A percentile compares a stretch with the other conserved stretches of the same genome.
Conservation (phyloP, 2,797 vertebrate species). For the Lindbergichthys nudifrons region DNA sequence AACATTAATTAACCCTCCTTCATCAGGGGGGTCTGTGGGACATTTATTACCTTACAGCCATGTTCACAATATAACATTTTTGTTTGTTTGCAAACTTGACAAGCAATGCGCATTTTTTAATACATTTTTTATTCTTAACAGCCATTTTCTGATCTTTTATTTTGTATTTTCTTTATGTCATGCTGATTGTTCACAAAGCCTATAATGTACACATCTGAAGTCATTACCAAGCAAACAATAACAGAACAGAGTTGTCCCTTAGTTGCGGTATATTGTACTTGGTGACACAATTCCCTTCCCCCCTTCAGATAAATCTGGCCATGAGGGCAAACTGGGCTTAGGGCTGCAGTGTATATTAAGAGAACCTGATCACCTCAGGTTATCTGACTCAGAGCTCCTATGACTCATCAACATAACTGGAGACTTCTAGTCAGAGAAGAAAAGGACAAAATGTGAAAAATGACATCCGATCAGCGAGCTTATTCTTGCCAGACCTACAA, state of each 20-base stretch:
- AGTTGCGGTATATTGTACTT: background rate
- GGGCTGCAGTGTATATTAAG: slow-evolving; percentile 16
- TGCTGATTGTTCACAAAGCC: background rate
- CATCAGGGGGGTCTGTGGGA: too few relatives aligned
- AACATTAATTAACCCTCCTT: too few relatives aligned
- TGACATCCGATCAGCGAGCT: slow-evolving; percentile 34
- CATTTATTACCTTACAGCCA: too few relatives aligned
- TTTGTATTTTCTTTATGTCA: background rate
- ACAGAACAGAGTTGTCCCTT: background rate
- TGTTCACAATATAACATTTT: background rate
- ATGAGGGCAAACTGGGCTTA: slow-evolving; percentile 14
- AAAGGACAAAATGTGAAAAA: slow-evolving; percentile 40
- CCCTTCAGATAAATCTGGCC: slow-evolving; percentile 3
- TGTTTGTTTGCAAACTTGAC: background rate
- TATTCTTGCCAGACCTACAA: slow-evolving; percentile 32
- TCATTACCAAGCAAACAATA: background rate
- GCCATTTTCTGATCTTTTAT: background rate
- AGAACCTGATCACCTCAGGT: slow-evolving; percentile 56
- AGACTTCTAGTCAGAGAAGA: slow-evolving; percentile 13
- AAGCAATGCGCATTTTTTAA: background rate
- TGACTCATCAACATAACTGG: slow-evolving; percentile 58
- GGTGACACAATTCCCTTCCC: background rate
- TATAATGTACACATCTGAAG: background rate
- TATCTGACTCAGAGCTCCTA: slow-evolving; percentile 49
- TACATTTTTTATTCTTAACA: background rate